A percentile compares a stretch with the other conserved stretches of the same genome.
Evolutionary conservation across 1,140 invertebrate species (phyloP).

Genomic region (Tetramorium simillimum): DNA sequence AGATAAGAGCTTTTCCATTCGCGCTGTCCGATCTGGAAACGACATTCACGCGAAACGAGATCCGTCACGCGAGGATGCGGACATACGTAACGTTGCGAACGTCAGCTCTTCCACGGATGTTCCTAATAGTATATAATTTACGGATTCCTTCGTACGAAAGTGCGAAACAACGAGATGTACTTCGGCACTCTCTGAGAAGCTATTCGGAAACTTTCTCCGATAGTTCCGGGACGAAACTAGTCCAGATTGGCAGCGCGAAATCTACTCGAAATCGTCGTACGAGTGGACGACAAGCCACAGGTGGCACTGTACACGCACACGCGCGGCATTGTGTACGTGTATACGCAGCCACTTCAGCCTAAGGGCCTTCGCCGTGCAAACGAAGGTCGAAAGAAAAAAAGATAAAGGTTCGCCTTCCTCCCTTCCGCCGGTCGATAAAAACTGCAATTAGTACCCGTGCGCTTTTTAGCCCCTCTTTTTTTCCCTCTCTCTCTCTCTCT

Average conservation of each 20-base stretch:
- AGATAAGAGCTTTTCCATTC: background rate
- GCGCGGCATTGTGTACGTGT: conserved; percentile 27
- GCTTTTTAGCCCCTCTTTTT: conserved; percentile 9
- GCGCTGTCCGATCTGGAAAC: background rate
- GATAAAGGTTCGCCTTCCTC: background rate
- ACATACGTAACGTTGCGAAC: background rate
- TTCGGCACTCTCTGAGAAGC: background rate
- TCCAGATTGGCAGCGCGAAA: conserved; percentile 15
- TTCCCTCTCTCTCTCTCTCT: background rate
- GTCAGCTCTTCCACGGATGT: background rate
- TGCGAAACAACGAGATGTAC: background rate
- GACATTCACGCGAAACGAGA: background rate
- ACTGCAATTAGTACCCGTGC: conserved; percentile 32
- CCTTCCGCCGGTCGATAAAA: conserved; percentile 2
- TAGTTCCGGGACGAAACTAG: conserved; percentile 33
- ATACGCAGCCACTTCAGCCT: background rate
- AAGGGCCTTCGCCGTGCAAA: conserved; percentile 39
- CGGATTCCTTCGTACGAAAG: background rate
- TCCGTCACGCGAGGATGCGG: background rate
- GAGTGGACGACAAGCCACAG: conserved; percentile 56
- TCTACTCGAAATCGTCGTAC: conserved; percentile 25
- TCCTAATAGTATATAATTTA: conserved; percentile 5
- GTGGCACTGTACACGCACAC: conserved; percentile 51
- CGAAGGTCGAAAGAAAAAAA: conserved; percentile 28
- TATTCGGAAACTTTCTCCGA: conserved; percentile 30